Conservation (phyloP, 2,797 vertebrate genomes). For the Diplodus puntazzo region DNA sequence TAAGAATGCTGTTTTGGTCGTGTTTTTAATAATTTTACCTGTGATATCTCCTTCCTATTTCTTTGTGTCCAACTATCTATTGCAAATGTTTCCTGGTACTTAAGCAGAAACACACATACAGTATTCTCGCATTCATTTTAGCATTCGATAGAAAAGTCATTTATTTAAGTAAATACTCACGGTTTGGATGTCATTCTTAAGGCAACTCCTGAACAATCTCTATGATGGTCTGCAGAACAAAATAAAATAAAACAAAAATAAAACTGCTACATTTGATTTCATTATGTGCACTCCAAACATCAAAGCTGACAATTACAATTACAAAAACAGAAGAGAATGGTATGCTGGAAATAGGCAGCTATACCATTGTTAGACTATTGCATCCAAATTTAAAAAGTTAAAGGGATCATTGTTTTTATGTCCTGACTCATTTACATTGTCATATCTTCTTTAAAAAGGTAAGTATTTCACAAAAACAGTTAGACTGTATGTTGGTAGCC, state of each 20-base stretch:
- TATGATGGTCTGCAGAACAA: conserved; percentile 91
- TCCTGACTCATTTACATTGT: too few species aligned
- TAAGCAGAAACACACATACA: background rate
- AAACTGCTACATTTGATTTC: background rate
- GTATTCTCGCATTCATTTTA: background rate
- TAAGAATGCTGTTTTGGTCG: background rate
- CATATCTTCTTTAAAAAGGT: too few species aligned
- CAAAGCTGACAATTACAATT: background rate
- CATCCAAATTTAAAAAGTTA: too few species aligned
- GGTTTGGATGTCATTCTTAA: conserved; percentile 92
- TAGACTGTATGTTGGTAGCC: too few species aligned
- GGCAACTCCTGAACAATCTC: conserved; percentile 94
- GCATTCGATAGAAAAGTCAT: background rate
- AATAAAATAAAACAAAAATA: conserved; percentile 35
- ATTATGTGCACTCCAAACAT: background rate
- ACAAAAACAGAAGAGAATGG: too few species aligned
- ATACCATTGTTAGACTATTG: too few species aligned
- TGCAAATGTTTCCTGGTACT: background rate
- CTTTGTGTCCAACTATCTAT: background rate
- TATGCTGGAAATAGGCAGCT: background rate
- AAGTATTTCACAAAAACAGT: too few species aligned
- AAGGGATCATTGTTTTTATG: too few species aligned
- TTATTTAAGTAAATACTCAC: conserved; percentile 83
- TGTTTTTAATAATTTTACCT: background rate
- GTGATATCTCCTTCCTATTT: background rate